phyloP scores from a whole-genome alignment of 1,140 invertebrate species.

The Psix sp. region DNA sequence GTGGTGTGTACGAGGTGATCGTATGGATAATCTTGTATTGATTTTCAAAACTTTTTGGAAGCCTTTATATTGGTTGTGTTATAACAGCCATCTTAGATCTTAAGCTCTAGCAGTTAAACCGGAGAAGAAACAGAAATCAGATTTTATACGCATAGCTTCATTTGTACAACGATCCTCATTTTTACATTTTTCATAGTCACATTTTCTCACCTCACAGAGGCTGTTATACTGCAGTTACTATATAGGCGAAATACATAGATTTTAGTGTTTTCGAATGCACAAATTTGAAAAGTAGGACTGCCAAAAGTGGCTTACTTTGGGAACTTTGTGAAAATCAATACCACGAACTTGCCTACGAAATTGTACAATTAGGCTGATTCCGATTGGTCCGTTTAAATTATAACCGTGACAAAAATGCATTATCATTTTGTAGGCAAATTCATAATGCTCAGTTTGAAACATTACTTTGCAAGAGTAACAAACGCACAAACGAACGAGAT shows the following conservation, averaged over 20 bases:
- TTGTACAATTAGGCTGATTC: no score
- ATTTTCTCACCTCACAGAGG: conserved; percentile 48
- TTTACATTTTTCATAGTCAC: conserved; percentile 47
- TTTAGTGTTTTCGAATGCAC: conserved; percentile 5
- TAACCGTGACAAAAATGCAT: no score
- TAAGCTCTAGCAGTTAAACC: conserved; percentile 23
- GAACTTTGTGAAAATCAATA: background rate
- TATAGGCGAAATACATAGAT: conserved; percentile 44
- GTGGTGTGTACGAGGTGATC: conserved; percentile 64
- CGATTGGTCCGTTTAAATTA: no score
- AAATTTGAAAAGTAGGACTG: conserved; percentile 23
- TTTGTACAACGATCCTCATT: conserved; percentile 36
- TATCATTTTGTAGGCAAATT: no score
- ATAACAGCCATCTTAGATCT: conserved; percentile 62
- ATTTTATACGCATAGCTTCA: conserved; percentile 25
- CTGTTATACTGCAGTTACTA: conserved; percentile 68
- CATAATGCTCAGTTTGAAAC: conserved; percentile 11
- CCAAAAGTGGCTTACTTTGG: conserved; percentile 29
- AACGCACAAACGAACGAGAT: conserved; percentile 57
- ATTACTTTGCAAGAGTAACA: conserved; percentile 70
- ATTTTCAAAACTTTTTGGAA: conserved; percentile 56
- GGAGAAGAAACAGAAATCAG: background rate
- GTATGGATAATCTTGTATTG: conserved; percentile 70
- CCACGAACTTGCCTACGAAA: no score
- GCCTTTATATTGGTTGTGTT: conserved; percentile 67